Evolutionary conservation across 2,113 vertebrate genomes (phyloP).

Genomic region (Pangasianodon hypophthalmus): DNA sequence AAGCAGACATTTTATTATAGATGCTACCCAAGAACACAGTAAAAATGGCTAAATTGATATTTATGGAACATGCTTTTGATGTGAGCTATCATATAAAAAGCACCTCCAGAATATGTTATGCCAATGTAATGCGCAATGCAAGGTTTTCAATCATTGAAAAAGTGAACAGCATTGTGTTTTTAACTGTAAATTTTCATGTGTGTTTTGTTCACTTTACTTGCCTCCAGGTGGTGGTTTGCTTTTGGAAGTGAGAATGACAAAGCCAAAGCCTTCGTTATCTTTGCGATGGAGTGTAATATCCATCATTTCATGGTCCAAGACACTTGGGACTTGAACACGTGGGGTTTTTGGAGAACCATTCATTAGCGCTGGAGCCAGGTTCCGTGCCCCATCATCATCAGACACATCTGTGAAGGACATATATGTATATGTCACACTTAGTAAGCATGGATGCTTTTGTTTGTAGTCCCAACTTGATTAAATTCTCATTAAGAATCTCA

Average conservation of each 20-base stretch:
- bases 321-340: slow-evolving; percentile 61
- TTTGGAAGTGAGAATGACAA: slow-evolving; percentile 97
- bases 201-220: slow-evolving; percentile 58
- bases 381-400: slow-evolving; percentile 57
- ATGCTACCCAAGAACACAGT: background rate
- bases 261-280: slow-evolving; percentile 95
- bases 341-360: slow-evolving; percentile 79
- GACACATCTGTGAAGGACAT: slow-evolving; percentile 60
- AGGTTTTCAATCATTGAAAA: background rate
- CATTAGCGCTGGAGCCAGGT: slow-evolving; percentile 59
- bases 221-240: slow-evolving; percentile 94
- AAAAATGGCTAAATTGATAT: background rate
- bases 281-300: slow-evolving; percentile 87
- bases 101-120: background rate
- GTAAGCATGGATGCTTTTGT: slow-evolving; percentile 13
- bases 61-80: background rate
- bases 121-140: background rate
- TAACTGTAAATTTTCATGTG: background rate
- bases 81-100: background rate
- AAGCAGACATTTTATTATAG: background rate
- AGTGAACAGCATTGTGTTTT: background rate
- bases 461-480: background rate
- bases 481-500: background rate
- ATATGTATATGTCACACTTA: too few species aligned
- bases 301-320: slow-evolving; percentile 75